These are phyloP conservation scores for Pelmatolapia mariae DNA, from an alignment of 2,113 vertebrate species.

Conservation along the genomic window DNA sequence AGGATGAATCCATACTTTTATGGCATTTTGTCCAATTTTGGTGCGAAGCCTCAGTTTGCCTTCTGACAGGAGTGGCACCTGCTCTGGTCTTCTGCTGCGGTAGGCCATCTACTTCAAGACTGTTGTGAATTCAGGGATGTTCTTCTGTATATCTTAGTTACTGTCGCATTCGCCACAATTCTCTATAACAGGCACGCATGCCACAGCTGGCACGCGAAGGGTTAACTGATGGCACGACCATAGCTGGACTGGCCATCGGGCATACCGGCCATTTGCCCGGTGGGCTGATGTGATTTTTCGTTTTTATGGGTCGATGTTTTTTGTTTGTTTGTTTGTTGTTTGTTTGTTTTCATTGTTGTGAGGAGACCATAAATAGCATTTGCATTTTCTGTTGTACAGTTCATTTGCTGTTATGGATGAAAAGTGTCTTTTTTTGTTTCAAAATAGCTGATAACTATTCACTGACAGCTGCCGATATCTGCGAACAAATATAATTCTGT, in stretches of 20 bases:
- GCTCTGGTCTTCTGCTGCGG: neutral
- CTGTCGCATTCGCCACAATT: fast-evolving
- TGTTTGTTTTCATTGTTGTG: neutral
- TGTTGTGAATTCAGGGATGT: neutral
- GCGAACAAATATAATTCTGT: neutral
- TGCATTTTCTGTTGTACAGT: neutral
- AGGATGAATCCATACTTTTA: neutral
- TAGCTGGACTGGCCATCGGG: neutral
- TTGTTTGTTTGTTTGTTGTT: neutral
- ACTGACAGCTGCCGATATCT: neutral
- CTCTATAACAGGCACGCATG: neutral
- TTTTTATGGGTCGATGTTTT: neutral
- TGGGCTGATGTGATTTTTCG: neutral
- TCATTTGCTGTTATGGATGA: neutral
- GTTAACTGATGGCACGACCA: neutral
- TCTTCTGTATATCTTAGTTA: neutral
- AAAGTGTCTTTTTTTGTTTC: neutral
- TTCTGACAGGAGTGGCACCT: neutral
- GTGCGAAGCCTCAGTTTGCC: neutral
- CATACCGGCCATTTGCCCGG: neutral
- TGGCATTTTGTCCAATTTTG: neutral
- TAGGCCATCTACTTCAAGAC: neutral
- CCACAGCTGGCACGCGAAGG: neutral
- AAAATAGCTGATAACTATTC: neutral
- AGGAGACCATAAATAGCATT: neutral